Evolutionary conservation across 2,888 invertebrate genomes (phyloP), one percentile per base, ranked within the genome.

Genomic region (Agrotis puta): DNA sequence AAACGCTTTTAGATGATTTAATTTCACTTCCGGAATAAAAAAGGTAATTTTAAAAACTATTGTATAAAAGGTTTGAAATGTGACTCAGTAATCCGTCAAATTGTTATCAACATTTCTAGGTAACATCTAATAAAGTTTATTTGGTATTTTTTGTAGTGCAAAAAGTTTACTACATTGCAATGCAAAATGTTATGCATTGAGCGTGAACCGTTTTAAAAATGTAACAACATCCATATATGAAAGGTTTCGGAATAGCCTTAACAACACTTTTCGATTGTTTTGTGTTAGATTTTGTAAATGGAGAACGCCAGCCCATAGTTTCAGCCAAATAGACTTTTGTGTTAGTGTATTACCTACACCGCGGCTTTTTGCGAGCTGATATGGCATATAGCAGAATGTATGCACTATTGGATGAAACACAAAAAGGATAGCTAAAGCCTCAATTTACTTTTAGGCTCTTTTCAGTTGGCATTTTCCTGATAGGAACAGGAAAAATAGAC

Each of bases 241-340:
- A 69, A 79, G 64, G 79, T 68, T 69, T 24, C 43, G 48, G 57
- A 71, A 79, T 74, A 69, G 63, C 58, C 59, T 45, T 63, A 65
- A 74, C 69, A 72, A 67, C 63, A 65, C 24, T 73, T 68, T 80
- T 80, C 57, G 43, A 61, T 72, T 66, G 72, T 78, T 82, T 78
- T 78, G 61, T 74, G 71, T 79, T 82, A 69, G 63, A 66, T 79
- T 82, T 78, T 70, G 48, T 68, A 79, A 78, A 82, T 82, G 65
- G 74, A 68, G 64, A 70, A 54, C 22, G 51, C 54, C 16, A 68
- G 65, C 68, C 67, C 70, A 81, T 61, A 72, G 78, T 79, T 77
- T 79, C 47, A 62, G 18, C 67, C 54, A 82, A 77, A 79, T 79
- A 77, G 78, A 79, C 82, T 81, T 77, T 81, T 61, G 63, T 70